Base-by-base conservation (phyloP, 2,888 invertebrate species). In the Entomobrya proxima region DNA sequence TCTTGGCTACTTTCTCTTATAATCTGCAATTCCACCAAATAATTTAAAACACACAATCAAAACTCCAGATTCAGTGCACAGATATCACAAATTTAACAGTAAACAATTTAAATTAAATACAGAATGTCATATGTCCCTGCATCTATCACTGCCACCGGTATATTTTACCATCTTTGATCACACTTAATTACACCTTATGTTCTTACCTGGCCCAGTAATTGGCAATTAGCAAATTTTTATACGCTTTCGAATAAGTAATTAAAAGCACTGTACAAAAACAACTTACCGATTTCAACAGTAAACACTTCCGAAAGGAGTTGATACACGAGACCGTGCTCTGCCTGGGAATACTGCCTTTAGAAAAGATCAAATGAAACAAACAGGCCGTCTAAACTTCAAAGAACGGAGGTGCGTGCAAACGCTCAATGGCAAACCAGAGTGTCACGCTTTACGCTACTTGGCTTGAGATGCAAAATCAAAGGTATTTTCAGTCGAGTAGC, bases 1-100 rank as follows among this genome's bases (percentile, higher is more conserved):
- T 98, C 27, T 79, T 86, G 18, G 13, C 11, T 2, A 72, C n/a
- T 72, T 72, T 4, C n/a, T 21, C 2, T 30, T 6, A 11, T 27
- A 24, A 58, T n/a, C n/a, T n/a, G n/a, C n/a, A 58, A 5, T 58
- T 32, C 58, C 32, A 27, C 24, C 55, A 27, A 55, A 64, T 35
- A 35, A 40, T 15, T 18, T 35, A 76, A 7, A 58, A 35, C 35
- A 55, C n/a, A 6, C 50, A 35, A 15, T 27, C 2, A 30, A 30
- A 2, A 2, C 11, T 6, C 32, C 32, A 64, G 32, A 27, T 21
- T n/a, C 24, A 21, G 18, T 55, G 4, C 1, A 58, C 6, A 15
- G 11, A 1, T 2, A 35, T 30, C 61, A 32, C 32, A 18, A 2
- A 35, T 32, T 18, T 30, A 30, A 61, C 11, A 27, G 9, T 11